Conservation (phyloP, 2,888 invertebrate genomes). For the Drosophila ezoana region DNA sequence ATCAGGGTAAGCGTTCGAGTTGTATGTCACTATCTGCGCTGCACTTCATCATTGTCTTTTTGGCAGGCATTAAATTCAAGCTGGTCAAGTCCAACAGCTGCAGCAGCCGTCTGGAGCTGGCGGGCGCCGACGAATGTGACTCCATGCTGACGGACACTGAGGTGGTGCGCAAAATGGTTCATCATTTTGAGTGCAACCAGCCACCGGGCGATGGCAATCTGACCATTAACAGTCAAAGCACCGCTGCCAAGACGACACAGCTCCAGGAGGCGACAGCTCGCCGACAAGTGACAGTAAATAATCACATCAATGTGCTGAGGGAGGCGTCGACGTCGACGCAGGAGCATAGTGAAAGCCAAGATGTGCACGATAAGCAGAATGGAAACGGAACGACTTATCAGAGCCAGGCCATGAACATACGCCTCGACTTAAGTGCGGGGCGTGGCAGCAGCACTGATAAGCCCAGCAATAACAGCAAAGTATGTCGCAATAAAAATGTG, state of each 20-base stretch:
- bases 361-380: conserved; percentile 23
- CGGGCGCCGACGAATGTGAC: conserved; percentile 86
- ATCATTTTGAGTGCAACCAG: conserved; percentile 82
- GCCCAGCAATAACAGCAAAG: conserved; percentile 81
- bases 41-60: conserved; percentile 6
- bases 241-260: conserved; percentile 55
- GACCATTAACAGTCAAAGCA: conserved; percentile 86
- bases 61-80: conserved; percentile 90
- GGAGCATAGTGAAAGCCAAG: conserved; percentile 30
- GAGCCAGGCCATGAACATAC: conserved; percentile 82
- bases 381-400: conserved; percentile 58
- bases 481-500: conserved; percentile 85
- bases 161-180: conserved; percentile 84
- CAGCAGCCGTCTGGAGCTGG: conserved; percentile 92
- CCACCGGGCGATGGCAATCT: conserved; percentile 46
- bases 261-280: conserved; percentile 16
- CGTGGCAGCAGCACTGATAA: conserved; percentile 48
- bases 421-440: conserved; percentile 60
- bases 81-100: conserved; percentile 94
- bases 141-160: conserved; percentile 70
- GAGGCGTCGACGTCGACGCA: conserved; percentile 13
- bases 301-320: conserved; percentile 83
- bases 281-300: conserved; percentile 84
- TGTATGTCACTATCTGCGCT: not conserved
- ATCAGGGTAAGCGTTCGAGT: conserved; percentile 59